phyloP scores from a whole-genome alignment of 2,888 invertebrate genomes.

The Neoscelio sp. region DNA sequence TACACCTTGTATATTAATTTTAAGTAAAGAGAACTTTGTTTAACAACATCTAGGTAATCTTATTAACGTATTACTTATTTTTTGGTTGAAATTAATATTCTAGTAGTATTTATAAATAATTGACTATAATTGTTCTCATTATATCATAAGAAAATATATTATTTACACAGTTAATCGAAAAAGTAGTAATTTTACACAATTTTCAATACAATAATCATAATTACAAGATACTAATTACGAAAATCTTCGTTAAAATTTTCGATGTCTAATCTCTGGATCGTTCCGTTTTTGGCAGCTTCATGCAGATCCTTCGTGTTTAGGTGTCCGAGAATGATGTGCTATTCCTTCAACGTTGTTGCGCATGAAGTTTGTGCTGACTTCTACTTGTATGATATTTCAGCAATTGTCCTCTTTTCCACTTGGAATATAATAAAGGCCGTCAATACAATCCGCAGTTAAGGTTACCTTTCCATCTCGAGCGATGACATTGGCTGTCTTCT shows the following conservation, averaged over 20 bases:
- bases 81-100: no score
- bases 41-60: no score
- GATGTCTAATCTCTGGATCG: constrained; percentile 3
- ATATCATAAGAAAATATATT: no score
- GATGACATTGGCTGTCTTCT: background rate
- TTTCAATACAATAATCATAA: no score
- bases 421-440: constrained; percentile 15
- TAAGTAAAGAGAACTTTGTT: no score
- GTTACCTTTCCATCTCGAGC: constrained; percentile 13
- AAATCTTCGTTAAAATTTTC: background rate
- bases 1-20: no score
- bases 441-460: constrained; percentile 2
- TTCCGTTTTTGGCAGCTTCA: constrained; percentile 3
- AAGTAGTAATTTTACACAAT: no score
- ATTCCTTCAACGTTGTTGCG: background rate
- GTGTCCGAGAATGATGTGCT: constrained; percentile 17
- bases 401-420: background rate
- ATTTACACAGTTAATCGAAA: no score
- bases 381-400: background rate
- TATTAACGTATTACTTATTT: no score
- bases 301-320: constrained; percentile 12
- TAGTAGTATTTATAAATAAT: no score
- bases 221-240: no score
- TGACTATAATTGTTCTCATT: no score
- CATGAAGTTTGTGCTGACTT: background rate